Percentiles rank a stretch among this genome's conserved stretches.
Conservation (phyloP, 2,797 vertebrate species). For the Enteromius argenteus region DNA sequence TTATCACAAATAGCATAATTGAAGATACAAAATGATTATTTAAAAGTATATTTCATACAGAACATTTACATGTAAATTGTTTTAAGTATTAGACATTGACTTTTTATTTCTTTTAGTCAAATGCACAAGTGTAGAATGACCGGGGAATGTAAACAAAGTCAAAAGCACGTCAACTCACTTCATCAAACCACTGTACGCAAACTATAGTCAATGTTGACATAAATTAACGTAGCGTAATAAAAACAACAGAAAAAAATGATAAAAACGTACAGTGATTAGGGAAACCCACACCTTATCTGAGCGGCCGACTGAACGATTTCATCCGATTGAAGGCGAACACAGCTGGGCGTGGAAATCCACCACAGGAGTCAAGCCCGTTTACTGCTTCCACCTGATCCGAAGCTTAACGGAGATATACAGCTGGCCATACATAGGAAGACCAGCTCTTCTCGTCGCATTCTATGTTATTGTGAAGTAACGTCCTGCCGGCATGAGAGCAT, state of each 20-base stretch:
- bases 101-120: background rate
- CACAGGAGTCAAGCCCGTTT: background rate
- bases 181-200: background rate
- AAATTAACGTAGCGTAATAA: background rate
- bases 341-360: slow-evolving; percentile 41
- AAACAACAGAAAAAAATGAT: background rate
- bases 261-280: background rate
- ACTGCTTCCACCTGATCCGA: background rate
- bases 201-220: background rate
- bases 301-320: slow-evolving; percentile 11
- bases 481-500: slow-evolving; percentile 20
- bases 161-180: slow-evolving; percentile 2
- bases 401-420: background rate
- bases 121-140: background rate
- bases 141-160: slow-evolving; percentile 17
- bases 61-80: background rate
- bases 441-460: background rate
- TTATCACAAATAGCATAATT: background rate
- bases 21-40: background rate
- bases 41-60: background rate
- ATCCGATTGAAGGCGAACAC: slow-evolving; percentile 20
- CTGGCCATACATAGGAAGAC: background rate
- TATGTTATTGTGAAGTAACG: slow-evolving; percentile 15
- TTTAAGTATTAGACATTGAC: background rate
- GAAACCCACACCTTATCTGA: slow-evolving; percentile 16